Evolutionary conservation across 1,140 invertebrate species (phyloP), one percentile per base, ranked within the genome.

Genomic region (Drosophila repletoides): DNA sequence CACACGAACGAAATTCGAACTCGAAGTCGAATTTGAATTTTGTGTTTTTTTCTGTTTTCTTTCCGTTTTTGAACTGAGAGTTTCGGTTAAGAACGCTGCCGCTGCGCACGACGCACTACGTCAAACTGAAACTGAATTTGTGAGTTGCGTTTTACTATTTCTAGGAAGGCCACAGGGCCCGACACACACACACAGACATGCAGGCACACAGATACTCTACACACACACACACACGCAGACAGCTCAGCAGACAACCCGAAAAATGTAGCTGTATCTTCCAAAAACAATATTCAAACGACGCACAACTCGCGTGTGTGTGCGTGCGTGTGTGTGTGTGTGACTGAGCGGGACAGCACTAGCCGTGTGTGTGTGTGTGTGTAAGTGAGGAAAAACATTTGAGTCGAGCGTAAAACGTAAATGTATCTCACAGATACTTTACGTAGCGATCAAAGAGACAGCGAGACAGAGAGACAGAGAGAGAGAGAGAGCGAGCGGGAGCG

Each of bases 101-200:
- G 79, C 79, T 88, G 81, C 84, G 84, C 84, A 88, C 79, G 76
- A 88, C 86, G 86, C 76, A 88, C 86, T 88, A 66, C 59, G 73
- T 63, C 76, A 72, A 55, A 88, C 86, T 88, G 76, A 77, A 88
- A n/a, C n/a, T n/a, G n/a, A n/a, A n/a, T n/a, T 60, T 80, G 55
- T 45, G 70, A 64, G 59, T 79, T 88, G 79, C 75, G 79, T 88
- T 88, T 79, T 77, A 86, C 86, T 88, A 88, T 86, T 88, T 88
- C 86, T 86, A 86, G 86, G 86, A 88, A 88, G 75, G 80, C 70
- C 72, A 61, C 55, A 58, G 68, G 36, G 59, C 49, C 46, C 26
- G 15, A 33, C 33, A 51, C 34, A 29, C 28, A 26, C 33, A 67
- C 49, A 48, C 29, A 28, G 24, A 34, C 26, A 48, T 17, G 22